These are phyloP conservation scores for Drosophila sechellia DNA, from an alignment of 1,140 invertebrate species.

Conservation along the genomic window DNA sequence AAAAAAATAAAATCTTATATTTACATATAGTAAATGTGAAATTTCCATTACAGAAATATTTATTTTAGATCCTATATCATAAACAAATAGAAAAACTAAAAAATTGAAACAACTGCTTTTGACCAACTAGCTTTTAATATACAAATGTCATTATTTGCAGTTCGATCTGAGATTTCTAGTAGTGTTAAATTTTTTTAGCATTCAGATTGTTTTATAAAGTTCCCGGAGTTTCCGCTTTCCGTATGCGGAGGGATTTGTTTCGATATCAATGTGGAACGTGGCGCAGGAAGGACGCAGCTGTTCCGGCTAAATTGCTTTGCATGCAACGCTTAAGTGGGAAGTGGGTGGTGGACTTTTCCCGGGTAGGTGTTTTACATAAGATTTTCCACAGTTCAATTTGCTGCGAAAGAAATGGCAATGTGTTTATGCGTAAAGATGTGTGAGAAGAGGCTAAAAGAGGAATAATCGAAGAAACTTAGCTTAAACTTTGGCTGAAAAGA, in stretches of 20 bases:
- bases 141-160: too few species aligned
- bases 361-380: slow-evolving; percentile 11
- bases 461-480: slow-evolving; percentile 5
- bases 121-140: too few species aligned
- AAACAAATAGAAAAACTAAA: too few species aligned
- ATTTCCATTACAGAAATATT: neutral
- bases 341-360: slow-evolving; percentile 7
- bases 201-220: slow-evolving; percentile 29
- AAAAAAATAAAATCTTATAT: neutral
- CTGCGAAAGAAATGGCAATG: slow-evolving; percentile 69
- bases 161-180: neutral
- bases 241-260: slow-evolving; percentile 39
- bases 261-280: slow-evolving; percentile 65
- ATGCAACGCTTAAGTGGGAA: slow-evolving; percentile 61
- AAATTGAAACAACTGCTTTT: too few species aligned
- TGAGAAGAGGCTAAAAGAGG: slow-evolving; percentile 23
- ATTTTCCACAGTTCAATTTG: slow-evolving; percentile 66
- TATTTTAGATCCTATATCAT: too few species aligned
- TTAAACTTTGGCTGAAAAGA: neutral
- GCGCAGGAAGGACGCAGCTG: slow-evolving; percentile 60
- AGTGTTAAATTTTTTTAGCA: neutral
- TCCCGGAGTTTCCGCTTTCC: slow-evolving; percentile 15
- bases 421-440: slow-evolving; percentile 79
- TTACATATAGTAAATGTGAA: too few species aligned
- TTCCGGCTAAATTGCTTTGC: slow-evolving; percentile 66